Percentiles rank a stretch among this genome's conserved stretches.
phyloP scores from a whole-genome alignment of 2,888 invertebrate genomes.

The Digitonthophagus gazella region DNA sequence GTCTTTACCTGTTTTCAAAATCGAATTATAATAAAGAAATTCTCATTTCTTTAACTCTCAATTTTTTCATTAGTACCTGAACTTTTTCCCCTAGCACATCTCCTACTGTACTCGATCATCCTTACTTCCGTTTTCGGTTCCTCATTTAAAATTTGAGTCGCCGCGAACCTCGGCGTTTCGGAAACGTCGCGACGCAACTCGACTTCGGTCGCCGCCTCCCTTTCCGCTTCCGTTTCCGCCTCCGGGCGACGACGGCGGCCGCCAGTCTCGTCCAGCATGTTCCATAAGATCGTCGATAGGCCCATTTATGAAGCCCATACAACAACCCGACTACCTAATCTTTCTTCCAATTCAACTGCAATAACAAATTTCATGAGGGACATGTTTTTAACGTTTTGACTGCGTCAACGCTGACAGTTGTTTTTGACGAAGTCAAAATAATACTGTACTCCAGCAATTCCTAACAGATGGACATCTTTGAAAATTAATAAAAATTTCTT shows the following conservation, averaged over 20 bases:
- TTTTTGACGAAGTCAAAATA: too few relatives aligned
- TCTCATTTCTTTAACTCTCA: background rate
- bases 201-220: too few relatives aligned
- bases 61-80: background rate
- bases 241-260: background rate
- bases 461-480: too few relatives aligned
- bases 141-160: slow-evolving; percentile 31
- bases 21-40: background rate
- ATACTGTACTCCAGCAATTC: too few relatives aligned
- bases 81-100: slow-evolving; percentile 20
- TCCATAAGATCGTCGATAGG: background rate
- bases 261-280: background rate
- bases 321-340: background rate
- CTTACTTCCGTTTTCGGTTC: slow-evolving; percentile 39
- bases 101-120: slow-evolving; percentile 38
- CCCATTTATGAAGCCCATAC: background rate
- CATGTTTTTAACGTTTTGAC: background rate
- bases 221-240: background rate
- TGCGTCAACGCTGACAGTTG: background rate
- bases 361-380: background rate
- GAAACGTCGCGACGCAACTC: background rate
- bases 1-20: background rate
- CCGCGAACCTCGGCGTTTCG: background rate
- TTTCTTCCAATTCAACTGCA: background rate
- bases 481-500: too few relatives aligned